Percentiles rank a stretch among this genome's conserved stretches.
phyloP scores from a whole-genome alignment of 1,140 invertebrate species.

The Mactra quadrangularis region DNA sequence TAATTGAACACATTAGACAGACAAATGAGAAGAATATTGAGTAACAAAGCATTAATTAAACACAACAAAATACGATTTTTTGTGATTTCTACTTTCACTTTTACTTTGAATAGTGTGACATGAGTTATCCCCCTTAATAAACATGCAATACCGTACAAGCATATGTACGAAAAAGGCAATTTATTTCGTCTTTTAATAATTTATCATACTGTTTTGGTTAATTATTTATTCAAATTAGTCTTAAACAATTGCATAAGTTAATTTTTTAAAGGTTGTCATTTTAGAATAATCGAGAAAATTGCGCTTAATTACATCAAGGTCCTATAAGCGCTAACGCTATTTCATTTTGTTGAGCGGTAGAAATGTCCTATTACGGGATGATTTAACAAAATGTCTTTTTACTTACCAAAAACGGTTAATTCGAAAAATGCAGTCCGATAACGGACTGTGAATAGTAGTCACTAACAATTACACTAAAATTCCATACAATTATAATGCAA shows the following conservation, averaged over 20 bases:
- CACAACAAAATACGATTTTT: background rate
- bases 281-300: background rate
- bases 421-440: conserved; percentile 9
- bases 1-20: no score
- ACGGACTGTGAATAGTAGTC: background rate
- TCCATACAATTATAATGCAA: conserved; percentile 34
- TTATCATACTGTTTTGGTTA: no score
- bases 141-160: background rate
- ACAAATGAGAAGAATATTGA: no score
- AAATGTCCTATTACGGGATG: conserved; percentile 15
- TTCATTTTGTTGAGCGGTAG: conserved; percentile 51
- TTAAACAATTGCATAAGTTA: background rate
- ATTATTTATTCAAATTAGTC: no score
- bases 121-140: conserved; percentile 18
- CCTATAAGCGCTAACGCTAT: background rate
- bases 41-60: no score
- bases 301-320: no score
- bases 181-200: no score
- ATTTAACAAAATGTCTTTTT: background rate
- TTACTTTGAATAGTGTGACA: background rate
- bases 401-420: conserved; percentile 31
- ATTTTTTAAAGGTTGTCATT: conserved; percentile 27
- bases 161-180: no score
- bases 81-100: conserved; percentile 40
- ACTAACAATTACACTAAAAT: conserved; percentile 13